Conservation (phyloP, 2,797 vertebrate genomes). For the Ptychobarbus kaznakovi region DNA sequence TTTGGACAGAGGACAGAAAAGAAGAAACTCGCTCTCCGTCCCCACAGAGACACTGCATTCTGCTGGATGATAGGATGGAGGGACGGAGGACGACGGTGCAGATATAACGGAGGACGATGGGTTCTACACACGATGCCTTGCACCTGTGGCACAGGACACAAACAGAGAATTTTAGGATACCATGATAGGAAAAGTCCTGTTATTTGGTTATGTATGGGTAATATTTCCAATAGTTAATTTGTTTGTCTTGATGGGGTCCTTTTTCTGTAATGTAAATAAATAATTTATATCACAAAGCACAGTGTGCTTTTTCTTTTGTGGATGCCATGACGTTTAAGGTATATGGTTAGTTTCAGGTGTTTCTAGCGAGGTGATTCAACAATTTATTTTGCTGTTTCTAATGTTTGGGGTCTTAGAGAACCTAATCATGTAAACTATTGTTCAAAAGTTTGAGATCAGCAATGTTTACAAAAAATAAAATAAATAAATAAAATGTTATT, state of each 20-base stretch:
- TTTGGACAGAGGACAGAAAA: slow-evolving; percentile 38
- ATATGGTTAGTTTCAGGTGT: slow-evolving; percentile 15
- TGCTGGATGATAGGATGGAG: slow-evolving; percentile 40
- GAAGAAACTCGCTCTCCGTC: slow-evolving; percentile 32
- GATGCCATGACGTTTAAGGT: slow-evolving; percentile 37
- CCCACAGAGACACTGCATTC: slow-evolving; percentile 48
- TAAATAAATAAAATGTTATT: background rate
- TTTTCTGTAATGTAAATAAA: slow-evolving; percentile 99
- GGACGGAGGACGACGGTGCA: slow-evolving; percentile 69
- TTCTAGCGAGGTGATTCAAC: background rate
- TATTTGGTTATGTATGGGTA: slow-evolving; percentile 99
- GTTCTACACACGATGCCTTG: slow-evolving; percentile 99
- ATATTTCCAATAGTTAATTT: slow-evolving; percentile 99
- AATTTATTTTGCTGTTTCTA: background rate
- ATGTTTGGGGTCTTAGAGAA: background rate
- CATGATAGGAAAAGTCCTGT: slow-evolving; percentile 84
- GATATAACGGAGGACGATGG: slow-evolving; percentile 66
- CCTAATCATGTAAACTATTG: background rate
- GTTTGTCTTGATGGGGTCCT: slow-evolving; percentile 98
- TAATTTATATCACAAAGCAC: slow-evolving; percentile 99
- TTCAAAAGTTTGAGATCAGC: background rate
- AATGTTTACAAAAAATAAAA: background rate
- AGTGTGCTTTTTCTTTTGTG: slow-evolving; percentile 53
- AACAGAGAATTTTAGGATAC: slow-evolving; percentile 88
- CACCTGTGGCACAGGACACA: slow-evolving; percentile 99